These are phyloP conservation scores for Melipona quadrifasciata DNA, from an alignment of 1,140 invertebrate species.

Conservation along the genomic window DNA sequence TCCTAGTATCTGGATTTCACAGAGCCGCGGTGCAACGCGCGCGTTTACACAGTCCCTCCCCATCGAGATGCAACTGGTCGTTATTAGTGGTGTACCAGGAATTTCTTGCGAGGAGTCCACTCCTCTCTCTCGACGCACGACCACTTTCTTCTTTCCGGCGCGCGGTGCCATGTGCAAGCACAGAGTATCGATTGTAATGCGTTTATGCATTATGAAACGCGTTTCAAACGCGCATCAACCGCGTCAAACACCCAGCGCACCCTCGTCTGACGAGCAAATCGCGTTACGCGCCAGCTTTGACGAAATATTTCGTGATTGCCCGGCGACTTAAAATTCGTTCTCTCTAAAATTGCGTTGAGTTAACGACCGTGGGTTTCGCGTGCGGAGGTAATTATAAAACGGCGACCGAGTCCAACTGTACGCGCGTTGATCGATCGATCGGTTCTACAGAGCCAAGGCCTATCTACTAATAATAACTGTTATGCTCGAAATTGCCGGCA, in stretches of 20 bases:
- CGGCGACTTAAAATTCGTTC: no score
- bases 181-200: constrained; percentile 15
- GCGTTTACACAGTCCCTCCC: neutral
- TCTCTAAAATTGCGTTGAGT: no score
- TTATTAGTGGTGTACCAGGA: constrained; percentile 15
- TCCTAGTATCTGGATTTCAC: neutral
- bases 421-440: neutral
- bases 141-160: constrained; percentile 2
- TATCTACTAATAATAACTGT: neutral
- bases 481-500: constrained; percentile 16
- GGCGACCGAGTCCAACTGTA: no score
- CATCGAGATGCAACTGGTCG: neutral
- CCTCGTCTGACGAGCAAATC: neutral
- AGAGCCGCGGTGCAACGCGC: neutral
- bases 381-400: neutral
- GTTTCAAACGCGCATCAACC: neutral
- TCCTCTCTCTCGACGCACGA: neutral
- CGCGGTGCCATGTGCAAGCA: constrained; percentile 1
- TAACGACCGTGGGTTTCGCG: no score
- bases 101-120: constrained; percentile 9
- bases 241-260: neutral
- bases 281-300: constrained; percentile 13
- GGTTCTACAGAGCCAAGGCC: neutral
- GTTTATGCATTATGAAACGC: neutral
- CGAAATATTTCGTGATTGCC: neutral